A percentile compares a stretch with the other conserved stretches of the same genome.
Evolutionary conservation across 2,113 vertebrate species (phyloP).

Genomic region (Chlorocebus sabaeus): DNA sequence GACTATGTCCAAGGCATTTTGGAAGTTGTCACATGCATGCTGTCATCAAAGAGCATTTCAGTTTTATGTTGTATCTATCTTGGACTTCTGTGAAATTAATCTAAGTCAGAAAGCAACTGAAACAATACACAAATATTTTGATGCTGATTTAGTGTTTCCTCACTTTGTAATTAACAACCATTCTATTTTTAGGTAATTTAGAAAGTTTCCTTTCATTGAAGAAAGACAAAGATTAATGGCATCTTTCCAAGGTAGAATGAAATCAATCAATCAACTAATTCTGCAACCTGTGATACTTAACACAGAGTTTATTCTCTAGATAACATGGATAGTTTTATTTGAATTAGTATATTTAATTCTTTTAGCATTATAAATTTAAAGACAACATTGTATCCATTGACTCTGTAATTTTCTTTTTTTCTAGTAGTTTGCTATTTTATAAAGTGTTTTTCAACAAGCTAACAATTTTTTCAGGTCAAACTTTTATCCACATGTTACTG

Average conservation of each 20-base stretch:
- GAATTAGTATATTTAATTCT: neutral
- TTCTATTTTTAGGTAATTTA: constrained; percentile 39
- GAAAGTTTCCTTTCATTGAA: constrained; percentile 48
- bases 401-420: neutral
- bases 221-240: constrained; percentile 45
- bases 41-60: neutral
- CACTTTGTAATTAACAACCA: constrained; percentile 37
- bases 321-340: neutral
- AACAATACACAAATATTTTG: neutral
- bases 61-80: neutral
- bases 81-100: neutral
- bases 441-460: neutral
- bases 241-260: neutral
- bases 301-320: neutral
- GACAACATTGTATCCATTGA: neutral
- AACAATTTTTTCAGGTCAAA: neutral
- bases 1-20: neutral
- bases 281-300: neutral
- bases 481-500: constrained; percentile 42
- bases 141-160: constrained; percentile 22
- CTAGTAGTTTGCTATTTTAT: neutral
- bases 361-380: constrained; percentile 14
- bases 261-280: constrained; percentile 53
- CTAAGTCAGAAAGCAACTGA: neutral
- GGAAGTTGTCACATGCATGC: neutral